phyloP scores from a whole-genome alignment of 2,113 vertebrate genomes.

The Jacana jacana region DNA sequence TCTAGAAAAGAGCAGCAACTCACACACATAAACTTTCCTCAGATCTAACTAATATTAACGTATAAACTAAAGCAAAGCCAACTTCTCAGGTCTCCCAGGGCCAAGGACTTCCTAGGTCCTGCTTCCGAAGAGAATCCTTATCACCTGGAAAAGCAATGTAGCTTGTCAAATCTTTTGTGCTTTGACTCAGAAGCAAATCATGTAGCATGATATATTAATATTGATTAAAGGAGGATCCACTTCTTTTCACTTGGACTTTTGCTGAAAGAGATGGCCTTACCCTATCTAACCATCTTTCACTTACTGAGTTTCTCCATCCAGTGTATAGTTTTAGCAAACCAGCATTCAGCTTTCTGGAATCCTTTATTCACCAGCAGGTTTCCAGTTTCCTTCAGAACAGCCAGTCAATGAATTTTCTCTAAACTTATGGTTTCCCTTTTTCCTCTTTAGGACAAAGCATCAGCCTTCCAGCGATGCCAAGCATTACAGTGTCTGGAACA shows the following conservation, averaged over 20 bases:
- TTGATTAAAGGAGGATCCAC: not conserved
- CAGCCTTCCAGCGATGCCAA: not conserved
- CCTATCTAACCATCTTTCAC: not conserved
- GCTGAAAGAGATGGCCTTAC: not conserved
- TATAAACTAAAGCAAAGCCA: not conserved
- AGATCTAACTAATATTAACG: not conserved
- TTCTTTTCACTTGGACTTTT: not conserved
- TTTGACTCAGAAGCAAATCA: not conserved
- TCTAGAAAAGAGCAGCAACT: not conserved
- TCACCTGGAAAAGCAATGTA: not conserved
- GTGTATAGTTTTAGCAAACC: not conserved
- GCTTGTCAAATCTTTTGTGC: not conserved
- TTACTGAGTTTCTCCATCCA: not conserved
- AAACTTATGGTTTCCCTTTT: not conserved
- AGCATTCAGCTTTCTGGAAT: not conserved
- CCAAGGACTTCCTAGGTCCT: not conserved
- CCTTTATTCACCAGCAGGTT: not conserved
- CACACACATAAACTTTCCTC: not conserved
- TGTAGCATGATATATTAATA: not conserved
- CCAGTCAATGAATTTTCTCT: not conserved
- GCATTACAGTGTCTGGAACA: not conserved
- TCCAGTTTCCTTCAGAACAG: not conserved
- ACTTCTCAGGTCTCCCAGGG: not conserved
- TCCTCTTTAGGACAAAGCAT: not conserved
- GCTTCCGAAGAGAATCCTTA: not conserved